A percentile compares a stretch with the other conserved stretches of the same genome.
Conservation (phyloP, 2,888 invertebrate species). For the Philereme vetulata region DNA sequence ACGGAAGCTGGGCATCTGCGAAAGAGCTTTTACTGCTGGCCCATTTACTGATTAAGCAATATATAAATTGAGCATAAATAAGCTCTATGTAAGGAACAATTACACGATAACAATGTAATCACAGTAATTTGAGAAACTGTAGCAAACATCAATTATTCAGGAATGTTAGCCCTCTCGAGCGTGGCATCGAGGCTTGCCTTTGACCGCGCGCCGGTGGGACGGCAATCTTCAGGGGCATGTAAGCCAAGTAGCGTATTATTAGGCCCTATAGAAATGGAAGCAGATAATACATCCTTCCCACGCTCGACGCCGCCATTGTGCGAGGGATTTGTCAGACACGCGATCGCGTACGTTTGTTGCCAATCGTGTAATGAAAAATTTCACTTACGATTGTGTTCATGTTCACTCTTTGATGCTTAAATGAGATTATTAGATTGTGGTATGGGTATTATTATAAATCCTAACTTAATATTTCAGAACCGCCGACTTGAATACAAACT, state of each 20-base stretch:
- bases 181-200: slow-evolving; percentile 25
- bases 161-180: slow-evolving; percentile 25
- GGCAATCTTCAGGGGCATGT: slow-evolving; percentile 41
- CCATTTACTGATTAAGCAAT: slow-evolving; percentile 14
- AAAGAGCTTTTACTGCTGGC: slow-evolving; percentile 8
- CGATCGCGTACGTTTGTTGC: slow-evolving; percentile 27
- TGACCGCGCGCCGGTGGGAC: slow-evolving; percentile 27
- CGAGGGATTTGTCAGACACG: slow-evolving; percentile 41
- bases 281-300: slow-evolving; percentile 60
- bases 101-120: slow-evolving; percentile 1
- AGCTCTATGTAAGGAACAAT: not conserved
- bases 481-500: too few species aligned
- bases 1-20: slow-evolving; percentile 45
- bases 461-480: too few species aligned
- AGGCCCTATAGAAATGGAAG: slow-evolving; percentile 46
- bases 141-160: slow-evolving; percentile 19
- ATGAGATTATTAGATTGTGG: not conserved
- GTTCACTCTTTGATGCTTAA: slow-evolving; percentile 1
- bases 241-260: slow-evolving; percentile 47
- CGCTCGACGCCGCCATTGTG: slow-evolving; percentile 52
- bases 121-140: slow-evolving; percentile 4
- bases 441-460: too few species aligned
- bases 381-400: slow-evolving; percentile 7
- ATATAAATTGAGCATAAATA: not conserved
- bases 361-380: slow-evolving; percentile 18